Evolutionary conservation across 1,140 invertebrate genomes (phyloP), one percentile per base, ranked within the genome.

Genomic region (Psilanteris sp.): DNA sequence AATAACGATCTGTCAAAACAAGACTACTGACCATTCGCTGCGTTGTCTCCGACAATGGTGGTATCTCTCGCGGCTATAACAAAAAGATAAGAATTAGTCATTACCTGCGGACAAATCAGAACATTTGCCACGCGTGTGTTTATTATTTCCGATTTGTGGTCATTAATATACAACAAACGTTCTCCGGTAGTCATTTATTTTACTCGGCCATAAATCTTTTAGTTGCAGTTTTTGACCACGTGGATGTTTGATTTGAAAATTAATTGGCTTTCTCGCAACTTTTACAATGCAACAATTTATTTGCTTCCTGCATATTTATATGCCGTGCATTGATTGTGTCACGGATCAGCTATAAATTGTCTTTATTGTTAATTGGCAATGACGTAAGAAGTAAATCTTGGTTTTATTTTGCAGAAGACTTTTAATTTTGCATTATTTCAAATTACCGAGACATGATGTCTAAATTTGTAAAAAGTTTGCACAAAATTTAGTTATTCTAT

Each of bases 1-100:
- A 83, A 83, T 83, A 83, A 83, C 79, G 79, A 82, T 82, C 80
- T 82, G 82, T 83, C 82, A 83, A 83, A 83, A 83, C 80, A 72
- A 52, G 80, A 81, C 81, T 83, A 83, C 80, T 68, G 77, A 62
- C 75, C 75, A 66, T 71, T 82, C 74, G 71, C 54, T 79, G 70
- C 62, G 78, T 77, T 68, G 37, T 66, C 52, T 72, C 71, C 77
- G 78, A 67, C 74, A 71, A 55, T 46, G 50, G 57, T 59, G 72
- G 32, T 64, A 52, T 70, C 34, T 70, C 57, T 57, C 43, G 72
- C 48, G 59, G 72, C 41, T 59, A 48, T 10, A 61, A 64, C 64
- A 68, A 68, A 76, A 76, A 76, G 48, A 64, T 57, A 70, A 76
- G 64, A 64, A 70, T 76, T 70, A 70, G 41, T 52, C 43, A 59